Evolutionary conservation across 2,113 vertebrate genomes (phyloP), one percentile per base, ranked within the genome.

Genomic region (Lynx canadensis): DNA sequence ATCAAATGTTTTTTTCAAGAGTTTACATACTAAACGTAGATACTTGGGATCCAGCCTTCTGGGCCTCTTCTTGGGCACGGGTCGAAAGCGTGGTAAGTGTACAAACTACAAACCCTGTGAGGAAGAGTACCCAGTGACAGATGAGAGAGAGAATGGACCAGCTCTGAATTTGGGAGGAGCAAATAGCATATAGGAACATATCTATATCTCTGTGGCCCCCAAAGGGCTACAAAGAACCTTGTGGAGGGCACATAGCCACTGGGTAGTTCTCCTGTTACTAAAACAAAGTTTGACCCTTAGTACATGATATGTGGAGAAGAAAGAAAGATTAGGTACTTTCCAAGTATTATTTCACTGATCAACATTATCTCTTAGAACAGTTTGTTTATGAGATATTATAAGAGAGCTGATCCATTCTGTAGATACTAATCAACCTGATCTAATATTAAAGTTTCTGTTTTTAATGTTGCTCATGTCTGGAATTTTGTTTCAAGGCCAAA

Each of bases 391-490:
- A 90, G 63, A 33, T 69, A 31, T 21, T 94, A n/a, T 65, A 23
- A 78, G 52, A 89, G 14, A 91, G 27, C 33, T 65, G n/a, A 80
- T 76, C 27, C 8, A 76, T 86, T 94, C 27, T 78, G 4, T 94
- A 66, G 45, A 83, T 89, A 38, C 31, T 86, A 76, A 80, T 55
- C 73, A 80, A 80, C 38, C 90, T 76, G 19, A 6, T 92, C 11
- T 96, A 68, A 84, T 80, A 76, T 48, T 76, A 60, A 91, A 76
- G 31, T 91, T 94, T 93, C 82, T 92, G 31, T 81, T 95, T 93
- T 76, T 95, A 79, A 88, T 45, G 55, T 95, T 86, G 33, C 33
- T 63, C 13, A 4, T 79, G 48, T 63, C 86, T 63, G 31, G 36
- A 87, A 78, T 95, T 93, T 83, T 66, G 88, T 93, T 74, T 66